These are phyloP conservation scores for Phalacrocorax carbo DNA, from an alignment of 2,113 vertebrate species.

Conservation along the genomic window DNA sequence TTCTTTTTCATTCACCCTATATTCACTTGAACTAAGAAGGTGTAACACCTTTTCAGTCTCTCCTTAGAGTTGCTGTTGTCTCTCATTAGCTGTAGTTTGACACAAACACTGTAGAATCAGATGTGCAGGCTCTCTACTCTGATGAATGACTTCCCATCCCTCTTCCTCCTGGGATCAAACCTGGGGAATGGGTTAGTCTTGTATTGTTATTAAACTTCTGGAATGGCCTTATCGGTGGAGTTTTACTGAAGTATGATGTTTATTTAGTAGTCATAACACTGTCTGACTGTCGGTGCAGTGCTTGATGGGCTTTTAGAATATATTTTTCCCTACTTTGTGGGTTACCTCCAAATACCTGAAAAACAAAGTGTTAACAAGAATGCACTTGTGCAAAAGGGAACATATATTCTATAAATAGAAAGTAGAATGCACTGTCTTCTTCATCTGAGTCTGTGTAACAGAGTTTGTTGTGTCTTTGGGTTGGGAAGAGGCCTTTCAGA, in stretches of 20 bases:
- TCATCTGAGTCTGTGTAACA: not conserved
- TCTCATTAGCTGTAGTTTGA: not conserved
- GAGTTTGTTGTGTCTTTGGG: not conserved
- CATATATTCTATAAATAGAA: not conserved
- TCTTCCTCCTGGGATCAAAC: not conserved
- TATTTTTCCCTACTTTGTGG: not conserved
- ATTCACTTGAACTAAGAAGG: not conserved
- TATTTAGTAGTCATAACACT: not conserved
- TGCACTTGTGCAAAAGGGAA: not conserved
- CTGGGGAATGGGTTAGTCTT: not conserved
- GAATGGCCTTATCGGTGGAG: not conserved
- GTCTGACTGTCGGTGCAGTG: fast-evolving
- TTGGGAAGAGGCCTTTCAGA: not conserved
- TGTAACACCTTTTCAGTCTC: not conserved
- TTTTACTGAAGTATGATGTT: not conserved
- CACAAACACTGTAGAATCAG: not conserved
- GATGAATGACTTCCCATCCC: not conserved
- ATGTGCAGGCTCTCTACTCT: not conserved
- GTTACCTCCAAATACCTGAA: not conserved
- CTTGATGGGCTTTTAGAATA: not conserved
- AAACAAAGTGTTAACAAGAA: not conserved
- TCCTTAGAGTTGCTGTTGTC: not conserved
- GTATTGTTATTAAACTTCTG: not conserved
- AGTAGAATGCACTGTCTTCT: not conserved
- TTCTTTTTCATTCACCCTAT: not conserved